Base-by-base conservation (phyloP, 2,888 invertebrate species). In the Eumerus sabulonum region DNA sequence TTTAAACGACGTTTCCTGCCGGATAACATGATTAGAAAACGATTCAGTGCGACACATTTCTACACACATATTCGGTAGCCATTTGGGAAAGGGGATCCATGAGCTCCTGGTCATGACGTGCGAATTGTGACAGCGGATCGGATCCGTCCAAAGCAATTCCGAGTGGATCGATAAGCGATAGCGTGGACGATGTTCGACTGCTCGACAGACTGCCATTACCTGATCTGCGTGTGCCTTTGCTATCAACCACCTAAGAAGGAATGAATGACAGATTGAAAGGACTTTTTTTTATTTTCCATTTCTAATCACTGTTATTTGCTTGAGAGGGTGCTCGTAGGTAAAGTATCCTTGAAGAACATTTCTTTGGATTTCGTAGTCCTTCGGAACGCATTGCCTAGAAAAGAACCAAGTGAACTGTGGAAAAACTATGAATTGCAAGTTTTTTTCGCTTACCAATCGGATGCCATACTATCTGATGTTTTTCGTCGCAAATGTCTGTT, bases 51-150 rank as follows among this genome's bases (percentile, higher is more conserved):
- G 9, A 11, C 19, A 53, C 82, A 82, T 84, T 84, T n/a, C n/a
- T n/a, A n/a, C n/a, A n/a, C n/a, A 86, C 86, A 83, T 86, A 86
- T 84, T 88, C 87, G 0, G 83, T 84, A 11, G 92, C 91, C 90
- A 93, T 91, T 90, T 91, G 91, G 1, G 92, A 91, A 17, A 93
- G 87, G 1, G 94, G 93, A 87, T 93, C 93, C 85, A 92, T 88
- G 35, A 90, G 88, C 42, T 89, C 88, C 27, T 87, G 85, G 82
- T 92, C 91, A 81, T 91, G 90, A 59, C 91, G 90, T 1, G 92
- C 93, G 88, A 94, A 93, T 84, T 93, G 92, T 16, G 93, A 93
- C 19, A 95, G 88, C 0, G 95, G 95, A 89, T 95, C 95, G 0
- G 92, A 90, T 27, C 94, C 94, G 85, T 94, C 94, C 2, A 95